Conservation (phyloP, 2,888 invertebrate genomes). For the Rhamnusium bicolor region DNA sequence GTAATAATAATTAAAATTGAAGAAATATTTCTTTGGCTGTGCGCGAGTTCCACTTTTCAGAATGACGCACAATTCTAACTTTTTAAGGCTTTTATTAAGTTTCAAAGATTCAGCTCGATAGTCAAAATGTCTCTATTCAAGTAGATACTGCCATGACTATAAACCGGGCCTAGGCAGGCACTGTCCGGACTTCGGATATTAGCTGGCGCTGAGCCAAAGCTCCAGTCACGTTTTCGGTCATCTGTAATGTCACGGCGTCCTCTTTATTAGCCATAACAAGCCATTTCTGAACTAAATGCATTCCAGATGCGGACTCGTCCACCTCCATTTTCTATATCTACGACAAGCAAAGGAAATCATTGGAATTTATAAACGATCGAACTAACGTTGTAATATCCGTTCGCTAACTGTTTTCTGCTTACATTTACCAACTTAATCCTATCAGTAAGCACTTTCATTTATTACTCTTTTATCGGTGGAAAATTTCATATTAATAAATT, state of each 20-base stretch:
- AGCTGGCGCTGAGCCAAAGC: slow-evolving; percentile 58
- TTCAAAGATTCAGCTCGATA: too few relatives aligned
- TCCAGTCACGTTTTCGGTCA: slow-evolving; percentile 63
- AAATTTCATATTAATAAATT: not conserved
- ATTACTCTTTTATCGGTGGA: slow-evolving; percentile 37
- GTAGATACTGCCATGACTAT: not conserved
- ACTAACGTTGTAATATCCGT: slow-evolving; percentile 49
- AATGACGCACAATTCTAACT: too few relatives aligned
- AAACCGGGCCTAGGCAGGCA: slow-evolving; percentile 2
- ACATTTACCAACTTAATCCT: slow-evolving; percentile 28
- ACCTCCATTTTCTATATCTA: slow-evolving; percentile 53
- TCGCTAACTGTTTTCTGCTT: slow-evolving; percentile 42
- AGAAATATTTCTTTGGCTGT: too few relatives aligned
- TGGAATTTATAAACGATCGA: slow-evolving; percentile 55
- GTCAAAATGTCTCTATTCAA: too few relatives aligned
- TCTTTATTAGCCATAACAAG: slow-evolving; percentile 67
- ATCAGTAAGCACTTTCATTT: slow-evolving; percentile 36
- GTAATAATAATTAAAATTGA: too few relatives aligned
- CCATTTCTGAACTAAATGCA: slow-evolving; percentile 62
- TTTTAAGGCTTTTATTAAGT: too few relatives aligned
- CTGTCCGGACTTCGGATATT: slow-evolving; percentile 50
- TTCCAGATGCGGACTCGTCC: slow-evolving; percentile 59
- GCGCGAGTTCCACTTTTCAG: too few relatives aligned
- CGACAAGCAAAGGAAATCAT: slow-evolving; percentile 53
- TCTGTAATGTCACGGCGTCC: slow-evolving; percentile 64